A percentile compares a stretch with the other conserved stretches of the same genome.
These are phyloP conservation scores for Arctocebus calabarensis DNA, from an alignment of 2,797 vertebrate genomes.

Conservation along the genomic window DNA sequence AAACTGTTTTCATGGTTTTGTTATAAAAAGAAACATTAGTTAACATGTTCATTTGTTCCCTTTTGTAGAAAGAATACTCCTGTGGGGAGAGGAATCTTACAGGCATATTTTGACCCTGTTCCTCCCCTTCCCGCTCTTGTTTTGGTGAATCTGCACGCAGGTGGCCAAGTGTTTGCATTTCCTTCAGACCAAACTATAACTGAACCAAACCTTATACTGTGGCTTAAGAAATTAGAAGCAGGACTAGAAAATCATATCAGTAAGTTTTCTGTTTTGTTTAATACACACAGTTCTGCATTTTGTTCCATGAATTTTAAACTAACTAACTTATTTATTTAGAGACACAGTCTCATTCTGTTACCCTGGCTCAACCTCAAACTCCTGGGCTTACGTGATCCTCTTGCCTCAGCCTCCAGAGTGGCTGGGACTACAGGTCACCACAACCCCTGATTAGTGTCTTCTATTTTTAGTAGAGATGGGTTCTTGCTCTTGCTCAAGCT, in stretches of 20 bases:
- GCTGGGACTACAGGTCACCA: too few species aligned
- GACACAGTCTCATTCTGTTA: too few species aligned
- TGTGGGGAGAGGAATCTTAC: conserved; percentile 90
- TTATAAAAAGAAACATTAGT: neutral
- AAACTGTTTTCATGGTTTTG: conserved; percentile 22
- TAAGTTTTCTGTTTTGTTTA: conserved; percentile 84
- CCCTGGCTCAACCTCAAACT: too few species aligned
- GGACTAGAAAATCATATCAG: conserved; percentile 90
- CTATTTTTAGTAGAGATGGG: too few species aligned
- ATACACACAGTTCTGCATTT: neutral
- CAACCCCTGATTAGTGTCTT: too few species aligned
- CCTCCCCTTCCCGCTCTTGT: conserved; percentile 92
- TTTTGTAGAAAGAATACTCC: conserved; percentile 90
- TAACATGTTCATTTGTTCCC: conserved; percentile 49
- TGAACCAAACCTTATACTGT: conserved; percentile 89
- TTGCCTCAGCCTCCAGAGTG: too few species aligned
- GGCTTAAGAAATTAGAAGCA: conserved; percentile 91
- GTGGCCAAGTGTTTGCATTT: conserved; percentile 92
- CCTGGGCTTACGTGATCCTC: too few species aligned
- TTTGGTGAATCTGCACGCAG: conserved; percentile 89
- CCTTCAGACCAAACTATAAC: conserved; percentile 88
- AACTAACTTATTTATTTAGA: too few species aligned
- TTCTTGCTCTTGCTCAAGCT: too few species aligned
- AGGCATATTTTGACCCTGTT: conserved; percentile 88
- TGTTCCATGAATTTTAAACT: conserved; percentile 33